A percentile compares a stretch with the other conserved stretches of the same genome.
Conservation (phyloP, 2,888 invertebrate genomes). For the Neuroscelio doddi region DNA sequence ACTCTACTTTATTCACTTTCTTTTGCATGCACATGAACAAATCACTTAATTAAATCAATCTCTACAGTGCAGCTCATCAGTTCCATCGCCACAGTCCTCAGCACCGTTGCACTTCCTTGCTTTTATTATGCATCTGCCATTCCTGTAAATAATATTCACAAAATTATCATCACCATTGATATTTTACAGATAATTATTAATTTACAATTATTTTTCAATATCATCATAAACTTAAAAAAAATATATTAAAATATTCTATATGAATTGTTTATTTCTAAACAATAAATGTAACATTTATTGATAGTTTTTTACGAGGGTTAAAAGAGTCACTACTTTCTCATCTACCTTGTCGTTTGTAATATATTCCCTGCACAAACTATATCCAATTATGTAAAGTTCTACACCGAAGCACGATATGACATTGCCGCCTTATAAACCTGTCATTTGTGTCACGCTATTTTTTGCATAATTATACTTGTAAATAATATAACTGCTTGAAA, state of each 20-base stretch:
- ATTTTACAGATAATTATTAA: too few species aligned
- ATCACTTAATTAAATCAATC: slow-evolving; percentile 53
- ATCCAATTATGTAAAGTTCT: slow-evolving; percentile 10
- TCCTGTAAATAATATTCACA: too few species aligned
- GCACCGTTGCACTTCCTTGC: slow-evolving; percentile 78
- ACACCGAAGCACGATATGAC: slow-evolving; percentile 3
- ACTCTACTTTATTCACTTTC: slow-evolving; percentile 24
- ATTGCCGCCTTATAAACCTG: slow-evolving; percentile 1
- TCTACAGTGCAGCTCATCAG: slow-evolving; percentile 77
- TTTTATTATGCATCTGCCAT: slow-evolving; percentile 77
- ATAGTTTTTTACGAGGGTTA: background rate
- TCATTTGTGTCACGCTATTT: slow-evolving; percentile 11
- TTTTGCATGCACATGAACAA: slow-evolving; percentile 36
- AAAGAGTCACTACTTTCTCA: background rate
- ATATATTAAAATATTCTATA: too few species aligned
- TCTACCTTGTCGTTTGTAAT: slow-evolving; percentile 6
- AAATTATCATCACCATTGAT: too few species aligned
- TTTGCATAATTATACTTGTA: slow-evolving; percentile 49
- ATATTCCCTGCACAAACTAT: slow-evolving; percentile 8
- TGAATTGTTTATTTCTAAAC: too few species aligned
- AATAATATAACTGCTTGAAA: slow-evolving; percentile 25
- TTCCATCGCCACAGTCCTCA: slow-evolving; percentile 79
- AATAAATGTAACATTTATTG: too few species aligned
- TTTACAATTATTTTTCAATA: too few species aligned
- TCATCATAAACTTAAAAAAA: too few species aligned